A percentile compares a stretch with the other conserved stretches of the same genome.
Evolutionary conservation across 2,797 vertebrate species (phyloP).

Genomic region (Falco peregrinus): DNA sequence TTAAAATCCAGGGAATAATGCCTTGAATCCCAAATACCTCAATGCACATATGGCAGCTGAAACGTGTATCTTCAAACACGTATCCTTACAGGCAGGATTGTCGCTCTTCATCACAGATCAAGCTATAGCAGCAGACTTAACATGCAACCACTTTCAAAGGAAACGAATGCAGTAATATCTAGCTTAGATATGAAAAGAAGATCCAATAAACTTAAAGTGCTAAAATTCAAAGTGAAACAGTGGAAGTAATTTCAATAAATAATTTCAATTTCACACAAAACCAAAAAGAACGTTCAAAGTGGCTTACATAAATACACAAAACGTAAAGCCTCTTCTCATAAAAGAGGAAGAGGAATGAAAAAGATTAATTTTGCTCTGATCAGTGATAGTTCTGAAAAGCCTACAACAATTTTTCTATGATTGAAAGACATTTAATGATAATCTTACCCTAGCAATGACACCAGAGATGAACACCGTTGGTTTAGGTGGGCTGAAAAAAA

Average conservation of each 20-base stretch:
- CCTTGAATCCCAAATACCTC: neutral
- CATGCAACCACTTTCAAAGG: neutral
- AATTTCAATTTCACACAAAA: constrained; percentile 29
- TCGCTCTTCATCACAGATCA: neutral
- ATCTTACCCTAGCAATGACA: constrained; percentile 87
- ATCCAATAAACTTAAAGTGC: constrained; percentile 16
- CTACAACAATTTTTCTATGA: neutral
- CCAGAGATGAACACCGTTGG: constrained; percentile 88
- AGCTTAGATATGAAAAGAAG: constrained; percentile 3
- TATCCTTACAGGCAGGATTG: neutral
- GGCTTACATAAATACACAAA: neutral
- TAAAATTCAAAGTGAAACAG: neutral
- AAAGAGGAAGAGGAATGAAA: neutral
- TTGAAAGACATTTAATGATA: neutral
- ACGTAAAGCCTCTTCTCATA: neutral
- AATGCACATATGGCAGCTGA: neutral
- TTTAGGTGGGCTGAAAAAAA: constrained; percentile 83
- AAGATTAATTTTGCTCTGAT: neutral
- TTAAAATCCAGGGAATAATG: neutral
- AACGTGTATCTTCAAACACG: neutral
- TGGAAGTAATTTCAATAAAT: neutral
- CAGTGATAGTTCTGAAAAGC: neutral
- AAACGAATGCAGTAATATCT: constrained; percentile 2
- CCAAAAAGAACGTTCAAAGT: constrained; percentile 11
- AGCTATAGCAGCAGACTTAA: neutral